Evolutionary conservation across 2,797 vertebrate genomes (phyloP).

Genomic region (Myoxocephalus aenaeus): DNA sequence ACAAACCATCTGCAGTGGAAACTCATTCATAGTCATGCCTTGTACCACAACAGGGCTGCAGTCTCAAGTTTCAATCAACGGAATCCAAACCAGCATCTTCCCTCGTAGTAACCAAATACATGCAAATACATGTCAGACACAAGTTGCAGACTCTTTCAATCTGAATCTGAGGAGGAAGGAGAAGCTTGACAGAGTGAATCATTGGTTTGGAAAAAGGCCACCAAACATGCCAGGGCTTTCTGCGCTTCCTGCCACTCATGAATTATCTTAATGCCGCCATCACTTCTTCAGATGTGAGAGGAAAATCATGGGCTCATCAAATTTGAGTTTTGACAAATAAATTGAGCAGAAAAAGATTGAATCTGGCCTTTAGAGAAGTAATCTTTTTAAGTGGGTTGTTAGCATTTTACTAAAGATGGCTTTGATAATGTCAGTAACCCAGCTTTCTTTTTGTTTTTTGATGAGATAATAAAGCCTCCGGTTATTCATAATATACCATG

Average conservation of each 20-base stretch:
- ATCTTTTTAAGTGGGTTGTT: slow-evolving; percentile 1
- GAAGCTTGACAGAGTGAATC: slow-evolving; percentile 6
- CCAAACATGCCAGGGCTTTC: slow-evolving; percentile 4
- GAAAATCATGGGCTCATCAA: background rate
- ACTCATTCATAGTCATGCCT: slow-evolving; percentile 49
- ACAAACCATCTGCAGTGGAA: slow-evolving; percentile 61
- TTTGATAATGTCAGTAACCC: background rate
- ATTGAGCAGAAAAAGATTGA: background rate
- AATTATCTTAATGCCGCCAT: slow-evolving; percentile 15
- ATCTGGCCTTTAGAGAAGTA: background rate
- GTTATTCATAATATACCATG: slow-evolving; percentile 3
- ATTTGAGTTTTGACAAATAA: slow-evolving; percentile 1
- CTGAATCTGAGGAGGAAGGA: slow-evolving; percentile 7
- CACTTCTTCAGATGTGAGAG: background rate
- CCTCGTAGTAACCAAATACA: slow-evolving; percentile 24
- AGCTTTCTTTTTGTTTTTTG: slow-evolving; percentile 6
- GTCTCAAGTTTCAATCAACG: slow-evolving; percentile 52
- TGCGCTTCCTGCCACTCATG: slow-evolving; percentile 14
- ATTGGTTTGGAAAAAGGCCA: slow-evolving; percentile 15
- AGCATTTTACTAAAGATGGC: background rate
- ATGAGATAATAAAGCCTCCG: background rate
- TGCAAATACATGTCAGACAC: slow-evolving; percentile 29
- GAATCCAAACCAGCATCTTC: slow-evolving; percentile 41
- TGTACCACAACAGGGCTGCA: slow-evolving; percentile 35
- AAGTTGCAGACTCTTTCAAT: slow-evolving; percentile 14